phyloP scores from a whole-genome alignment of 1,140 invertebrate genomes.

The Drosophila kohkoa region DNA sequence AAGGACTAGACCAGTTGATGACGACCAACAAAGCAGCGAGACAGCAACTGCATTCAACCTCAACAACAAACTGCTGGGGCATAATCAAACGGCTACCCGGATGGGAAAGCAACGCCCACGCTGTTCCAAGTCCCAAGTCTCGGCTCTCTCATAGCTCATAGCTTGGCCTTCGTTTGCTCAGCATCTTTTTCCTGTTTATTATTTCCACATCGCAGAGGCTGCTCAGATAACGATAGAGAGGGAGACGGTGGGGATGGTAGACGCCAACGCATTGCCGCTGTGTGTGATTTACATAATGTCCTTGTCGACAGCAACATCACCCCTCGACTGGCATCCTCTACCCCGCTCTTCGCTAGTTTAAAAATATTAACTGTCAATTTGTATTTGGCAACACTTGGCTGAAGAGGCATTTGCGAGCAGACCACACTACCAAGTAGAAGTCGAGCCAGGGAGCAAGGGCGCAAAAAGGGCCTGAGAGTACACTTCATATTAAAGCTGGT shows the following conservation, averaged over 20 bases:
- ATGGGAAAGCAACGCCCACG: conserved; percentile 44
- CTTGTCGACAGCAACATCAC: conserved; percentile 58
- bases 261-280: conserved; percentile 45
- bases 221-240: not conserved
- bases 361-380: conserved; percentile 84
- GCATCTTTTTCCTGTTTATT: conserved; percentile 72
- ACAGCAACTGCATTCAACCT: conserved; percentile 22
- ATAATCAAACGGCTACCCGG: conserved; percentile 57
- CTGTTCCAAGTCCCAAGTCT: conserved; percentile 16
- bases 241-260: not conserved
- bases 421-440: not conserved
- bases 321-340: not conserved
- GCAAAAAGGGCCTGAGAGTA: conserved; percentile 23
- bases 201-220: conserved; percentile 50
- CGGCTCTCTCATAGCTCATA: conserved; percentile 1
- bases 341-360: conserved; percentile 63
- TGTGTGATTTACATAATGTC: conserved; percentile 79
- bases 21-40: conserved; percentile 39
- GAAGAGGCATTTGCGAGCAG: conserved; percentile 57
- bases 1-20: conserved; percentile 39
- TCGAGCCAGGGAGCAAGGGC: not conserved
- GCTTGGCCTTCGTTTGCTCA: conserved; percentile 45
- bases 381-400: conserved; percentile 80
- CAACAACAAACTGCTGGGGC: conserved; percentile 32
- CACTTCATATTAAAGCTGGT: conserved; percentile 52